phyloP scores from a whole-genome alignment of 1,140 invertebrate genomes.

The Vanessa tameamea region DNA sequence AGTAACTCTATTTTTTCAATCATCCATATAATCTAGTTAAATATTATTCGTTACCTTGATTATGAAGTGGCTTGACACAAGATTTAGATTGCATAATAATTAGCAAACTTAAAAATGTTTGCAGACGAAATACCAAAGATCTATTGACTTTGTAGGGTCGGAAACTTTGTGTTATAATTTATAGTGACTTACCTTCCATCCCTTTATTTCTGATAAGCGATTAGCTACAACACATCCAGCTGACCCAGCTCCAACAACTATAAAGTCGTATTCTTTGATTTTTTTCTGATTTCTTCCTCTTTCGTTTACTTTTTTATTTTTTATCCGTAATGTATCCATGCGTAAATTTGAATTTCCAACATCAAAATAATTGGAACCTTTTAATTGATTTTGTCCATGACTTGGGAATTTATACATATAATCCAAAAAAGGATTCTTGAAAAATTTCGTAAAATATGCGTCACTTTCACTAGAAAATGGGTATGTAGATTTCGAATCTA shows the following conservation, averaged over 20 bases:
- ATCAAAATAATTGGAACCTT: neutral
- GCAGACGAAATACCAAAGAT: no score
- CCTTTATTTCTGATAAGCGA: constrained; percentile 71
- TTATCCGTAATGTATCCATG: neutral
- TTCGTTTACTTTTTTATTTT: neutral
- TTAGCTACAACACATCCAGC: constrained; percentile 70
- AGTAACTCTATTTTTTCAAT: no score
- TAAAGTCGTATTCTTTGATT: constrained; percentile 60
- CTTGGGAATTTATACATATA: neutral
- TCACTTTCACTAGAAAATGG: neutral
- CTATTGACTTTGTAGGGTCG: no score
- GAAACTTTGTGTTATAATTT: neutral
- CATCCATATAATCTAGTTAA: no score
- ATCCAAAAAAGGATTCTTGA: neutral
- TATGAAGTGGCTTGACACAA: no score
- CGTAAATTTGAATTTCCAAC: neutral
- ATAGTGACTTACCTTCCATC: constrained; percentile 62
- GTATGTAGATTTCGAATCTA: neutral
- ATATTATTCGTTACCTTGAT: no score
- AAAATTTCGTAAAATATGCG: neutral
- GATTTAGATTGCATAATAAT: no score
- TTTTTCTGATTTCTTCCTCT: neutral
- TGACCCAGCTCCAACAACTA: constrained; percentile 69
- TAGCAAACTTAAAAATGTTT: no score
- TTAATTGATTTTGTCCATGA: neutral